Evolutionary conservation across 2,888 invertebrate species (phyloP), one percentile per base, ranked within the genome.

Genomic region (Agonopterix subpropinquella): DNA sequence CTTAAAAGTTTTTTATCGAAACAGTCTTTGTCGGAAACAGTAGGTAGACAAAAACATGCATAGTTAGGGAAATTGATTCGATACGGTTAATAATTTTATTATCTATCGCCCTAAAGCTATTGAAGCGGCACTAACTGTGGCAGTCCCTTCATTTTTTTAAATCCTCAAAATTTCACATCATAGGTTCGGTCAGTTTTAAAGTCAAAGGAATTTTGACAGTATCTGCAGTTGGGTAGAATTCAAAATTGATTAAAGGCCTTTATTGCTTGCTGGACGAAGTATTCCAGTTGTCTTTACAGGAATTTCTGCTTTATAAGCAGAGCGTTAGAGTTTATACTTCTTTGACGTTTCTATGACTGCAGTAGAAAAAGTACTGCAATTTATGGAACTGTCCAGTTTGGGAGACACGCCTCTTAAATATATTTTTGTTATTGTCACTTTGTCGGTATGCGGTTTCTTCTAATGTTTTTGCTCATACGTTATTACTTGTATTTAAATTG

Each of bases 341-440:
- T 28, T 28, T 5, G 28, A 28, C 1, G 28, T 4, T 28, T 28
- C 5, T 5, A 7, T 28, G 28, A 28, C 5, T 28, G 28, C 28
- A 50, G 54, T 48, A 43, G 36, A 28, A 28, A 28, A 28, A 28
- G 28, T 28, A 28, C 28, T 45, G 36, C 36, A 13, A 13, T 28
- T 48, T 49, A 53, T 51, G 50, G 48, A 53, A 53, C 47, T 45
- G 51, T 49, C 53, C 47, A 53, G 47, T 53, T 49, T 51, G 47
- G 45, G 44, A 44, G 51, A 35, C 43, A 49, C 28, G 44, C 48
- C 48, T 41, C 15, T 43, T 18, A 45, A 28, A 28, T 28, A 28
- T 28, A 28, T 28, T 28, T 28, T 28, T 41, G 18, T 28, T 18
- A 8, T 28, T 7, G 9, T 44, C n/a, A 48, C 44, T 48, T 44